Conservation (phyloP, 2,113 vertebrate genomes). For the Plectropomus leopardus region DNA sequence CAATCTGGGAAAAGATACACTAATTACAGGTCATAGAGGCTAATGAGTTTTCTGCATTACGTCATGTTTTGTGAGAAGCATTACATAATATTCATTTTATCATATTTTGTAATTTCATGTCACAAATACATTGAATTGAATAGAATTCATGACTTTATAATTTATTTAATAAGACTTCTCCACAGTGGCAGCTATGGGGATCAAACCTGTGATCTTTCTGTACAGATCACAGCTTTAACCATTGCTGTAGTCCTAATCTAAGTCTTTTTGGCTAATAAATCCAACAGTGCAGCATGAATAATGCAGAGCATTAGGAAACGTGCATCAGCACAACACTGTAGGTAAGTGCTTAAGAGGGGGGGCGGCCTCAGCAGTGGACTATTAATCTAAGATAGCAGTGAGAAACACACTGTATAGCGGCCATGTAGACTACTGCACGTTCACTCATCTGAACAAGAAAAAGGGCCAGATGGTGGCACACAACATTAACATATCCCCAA, state of each 20-base stretch:
- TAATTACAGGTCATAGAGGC: constrained; percentile 18
- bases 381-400: constrained; percentile 66
- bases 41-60: neutral
- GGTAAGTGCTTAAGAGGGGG: constrained; percentile 40
- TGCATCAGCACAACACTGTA: constrained; percentile 37
- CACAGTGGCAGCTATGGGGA: constrained; percentile 10
- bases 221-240: neutral
- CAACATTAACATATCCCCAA: constrained; percentile 61
- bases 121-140: too few relatives aligned
- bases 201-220: constrained; percentile 28
- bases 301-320: constrained; percentile 53
- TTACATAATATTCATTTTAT: too few relatives aligned
- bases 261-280: constrained; percentile 42
- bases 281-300: constrained; percentile 47
- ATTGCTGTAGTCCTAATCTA: constrained; percentile 33
- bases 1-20: neutral
- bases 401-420: constrained; percentile 61
- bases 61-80: constrained; percentile 17
- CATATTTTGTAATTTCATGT: too few relatives aligned
- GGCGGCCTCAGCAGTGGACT: constrained; percentile 25
- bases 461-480: constrained; percentile 54
- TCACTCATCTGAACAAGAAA: constrained; percentile 59
- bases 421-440: constrained; percentile 48
- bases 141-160: neutral
- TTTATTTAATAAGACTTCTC: constrained; percentile 31